These are phyloP conservation scores for Calephelis perditalis DNA, from an alignment of 2,888 invertebrate species.

Conservation along the genomic window DNA sequence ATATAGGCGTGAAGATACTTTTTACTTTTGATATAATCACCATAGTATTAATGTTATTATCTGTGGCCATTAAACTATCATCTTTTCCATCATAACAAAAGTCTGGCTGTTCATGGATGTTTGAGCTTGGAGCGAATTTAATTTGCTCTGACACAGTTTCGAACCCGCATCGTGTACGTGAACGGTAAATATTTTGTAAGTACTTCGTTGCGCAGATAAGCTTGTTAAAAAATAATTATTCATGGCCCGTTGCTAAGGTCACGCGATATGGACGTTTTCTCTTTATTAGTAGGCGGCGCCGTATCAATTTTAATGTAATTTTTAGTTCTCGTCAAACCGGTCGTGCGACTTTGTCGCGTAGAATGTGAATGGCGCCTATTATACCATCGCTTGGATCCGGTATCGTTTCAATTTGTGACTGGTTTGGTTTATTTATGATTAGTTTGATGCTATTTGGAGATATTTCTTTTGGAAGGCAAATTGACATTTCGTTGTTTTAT, in stretches of 20 bases:
- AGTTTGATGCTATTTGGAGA: too few relatives aligned
- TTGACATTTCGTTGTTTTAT: too few relatives aligned
- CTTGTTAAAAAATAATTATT: too few relatives aligned
- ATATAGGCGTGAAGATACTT: too few relatives aligned
- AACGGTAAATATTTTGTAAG: neutral
- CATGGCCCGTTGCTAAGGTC: neutral
- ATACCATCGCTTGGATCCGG: neutral
- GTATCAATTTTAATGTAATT: neutral
- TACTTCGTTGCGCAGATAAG: too few relatives aligned
- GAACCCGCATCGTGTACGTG: neutral
- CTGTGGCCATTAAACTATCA: too few relatives aligned
- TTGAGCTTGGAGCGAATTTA: too few relatives aligned
- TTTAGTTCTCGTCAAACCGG: conserved; percentile 5
- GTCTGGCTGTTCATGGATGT: too few relatives aligned
- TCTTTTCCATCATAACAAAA: too few relatives aligned
- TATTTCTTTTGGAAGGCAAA: too few relatives aligned
- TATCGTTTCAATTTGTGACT: conserved; percentile 4
- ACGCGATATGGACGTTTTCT: conserved; percentile 4
- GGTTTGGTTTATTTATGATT: neutral
- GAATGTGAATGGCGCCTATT: conserved; percentile 8
- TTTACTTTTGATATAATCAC: too few relatives aligned
- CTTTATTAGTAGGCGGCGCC: conserved; percentile 1
- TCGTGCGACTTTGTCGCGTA: neutral
- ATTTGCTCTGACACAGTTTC: neutral
- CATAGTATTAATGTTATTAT: too few relatives aligned